These are phyloP conservation scores for Arion vulgaris DNA, from an alignment of 1,140 invertebrate genomes.

Conservation along the genomic window DNA sequence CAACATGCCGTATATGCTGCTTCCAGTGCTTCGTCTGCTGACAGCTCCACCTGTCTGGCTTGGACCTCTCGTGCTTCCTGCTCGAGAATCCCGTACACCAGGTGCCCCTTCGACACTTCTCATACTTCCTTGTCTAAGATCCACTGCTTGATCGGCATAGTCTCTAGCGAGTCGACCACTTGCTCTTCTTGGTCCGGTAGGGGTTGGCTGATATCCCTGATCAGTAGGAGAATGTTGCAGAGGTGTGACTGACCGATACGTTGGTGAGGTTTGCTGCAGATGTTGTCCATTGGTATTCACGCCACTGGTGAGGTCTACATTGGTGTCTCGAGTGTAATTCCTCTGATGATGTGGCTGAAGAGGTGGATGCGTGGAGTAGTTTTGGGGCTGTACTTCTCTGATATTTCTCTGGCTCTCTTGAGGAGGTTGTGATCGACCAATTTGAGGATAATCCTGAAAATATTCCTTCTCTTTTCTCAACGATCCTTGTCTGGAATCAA, in stretches of 20 bases:
- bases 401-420: background rate
- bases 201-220: background rate
- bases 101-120: background rate
- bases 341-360: background rate
- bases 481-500: background rate
- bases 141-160: background rate
- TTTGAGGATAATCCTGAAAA: background rate
- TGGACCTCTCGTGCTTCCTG: background rate
- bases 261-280: background rate
- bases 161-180: background rate
- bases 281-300: background rate
- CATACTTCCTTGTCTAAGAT: background rate
- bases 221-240: slow-evolving; percentile 6
- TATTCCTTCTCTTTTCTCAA: background rate
- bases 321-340: background rate
- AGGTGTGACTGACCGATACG: background rate
- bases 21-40: background rate
- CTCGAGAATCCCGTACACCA: background rate
- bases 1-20: slow-evolving; percentile 1
- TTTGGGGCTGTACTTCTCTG: background rate
- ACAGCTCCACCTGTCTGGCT: background rate
- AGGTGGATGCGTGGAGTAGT: background rate
- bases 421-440: background rate
- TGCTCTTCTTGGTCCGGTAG: background rate
- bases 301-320: background rate